Conservation (phyloP, 2,113 vertebrate genomes). For the Capreolus pygargus region DNA sequence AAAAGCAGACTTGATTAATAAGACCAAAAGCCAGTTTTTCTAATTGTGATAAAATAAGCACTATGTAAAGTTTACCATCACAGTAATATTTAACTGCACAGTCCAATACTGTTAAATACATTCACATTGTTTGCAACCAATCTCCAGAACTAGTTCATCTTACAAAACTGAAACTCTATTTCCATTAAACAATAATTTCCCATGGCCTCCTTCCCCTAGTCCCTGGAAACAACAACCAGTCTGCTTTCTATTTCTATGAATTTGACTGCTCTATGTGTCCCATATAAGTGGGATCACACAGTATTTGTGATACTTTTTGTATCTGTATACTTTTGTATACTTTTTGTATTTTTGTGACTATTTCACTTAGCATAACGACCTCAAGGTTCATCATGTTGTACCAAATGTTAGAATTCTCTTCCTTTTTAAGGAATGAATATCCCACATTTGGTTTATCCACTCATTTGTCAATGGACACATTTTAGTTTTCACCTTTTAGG, state of each 20-base stretch:
- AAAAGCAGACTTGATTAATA: not conserved
- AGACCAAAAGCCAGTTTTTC: not conserved
- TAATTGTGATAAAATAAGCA: not conserved
- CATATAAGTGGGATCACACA: not conserved
- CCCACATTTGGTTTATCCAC: not conserved
- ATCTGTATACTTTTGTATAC: not conserved
- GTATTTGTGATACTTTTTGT: not conserved
- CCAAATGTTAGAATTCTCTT: not conserved
- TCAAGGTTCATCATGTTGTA: not conserved
- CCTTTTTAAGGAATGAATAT: not conserved
- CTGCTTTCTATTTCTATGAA: not conserved
- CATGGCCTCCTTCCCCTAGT: not conserved
- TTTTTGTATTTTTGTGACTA: not conserved
- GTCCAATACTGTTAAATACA: not conserved
- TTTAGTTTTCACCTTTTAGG: not conserved
- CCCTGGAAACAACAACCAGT: not conserved
- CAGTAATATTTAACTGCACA: not conserved
- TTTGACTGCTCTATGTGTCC: not conserved
- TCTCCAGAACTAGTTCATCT: not conserved
- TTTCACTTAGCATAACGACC: not conserved
- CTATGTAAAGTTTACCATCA: not conserved
- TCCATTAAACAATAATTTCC: not conserved
- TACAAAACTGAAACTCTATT: not conserved
- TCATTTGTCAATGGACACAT: not conserved
- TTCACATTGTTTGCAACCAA: not conserved